A percentile compares a stretch with the other conserved stretches of the same genome.
Conservation (phyloP, 2,113 vertebrate genomes). For the Cyprinodon brontotheroides region DNA sequence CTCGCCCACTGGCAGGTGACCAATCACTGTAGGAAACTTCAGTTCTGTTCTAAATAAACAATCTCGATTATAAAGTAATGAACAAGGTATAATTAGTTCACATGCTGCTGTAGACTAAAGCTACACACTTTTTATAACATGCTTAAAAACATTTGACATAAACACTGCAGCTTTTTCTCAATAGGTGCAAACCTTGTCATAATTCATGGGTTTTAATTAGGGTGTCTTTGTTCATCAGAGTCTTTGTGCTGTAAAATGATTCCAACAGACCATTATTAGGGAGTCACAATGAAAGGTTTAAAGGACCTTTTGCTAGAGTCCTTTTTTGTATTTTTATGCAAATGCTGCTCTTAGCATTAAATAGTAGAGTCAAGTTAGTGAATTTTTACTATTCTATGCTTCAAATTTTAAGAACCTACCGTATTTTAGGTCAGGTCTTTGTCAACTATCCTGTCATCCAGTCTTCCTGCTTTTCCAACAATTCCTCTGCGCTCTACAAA, state of each 20-base stretch:
- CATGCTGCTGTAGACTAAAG: slow-evolving; percentile 27
- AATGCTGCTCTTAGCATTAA: background rate
- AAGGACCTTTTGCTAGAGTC: slow-evolving; percentile 4
- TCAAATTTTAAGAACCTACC: slow-evolving; percentile 10
- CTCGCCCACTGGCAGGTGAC: slow-evolving; percentile 54
- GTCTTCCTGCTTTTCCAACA: slow-evolving; percentile 5
- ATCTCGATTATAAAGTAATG: slow-evolving; percentile 54
- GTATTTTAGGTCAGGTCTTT: slow-evolving; percentile 9
- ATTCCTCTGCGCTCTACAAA: slow-evolving; percentile 8
- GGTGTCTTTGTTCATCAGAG: slow-evolving; percentile 6
- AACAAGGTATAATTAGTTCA: slow-evolving; percentile 16
- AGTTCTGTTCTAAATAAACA: slow-evolving; percentile 44
- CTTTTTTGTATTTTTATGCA: background rate
- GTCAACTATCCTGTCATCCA: slow-evolving; percentile 32
- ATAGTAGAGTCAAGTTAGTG: background rate
- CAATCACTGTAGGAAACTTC: slow-evolving; percentile 50
- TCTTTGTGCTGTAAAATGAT: slow-evolving; percentile 16
- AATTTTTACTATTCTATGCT: background rate
- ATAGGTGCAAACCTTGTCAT: slow-evolving; percentile 8
- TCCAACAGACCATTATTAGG: slow-evolving; percentile 10
- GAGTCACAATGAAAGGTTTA: slow-evolving; percentile 21
- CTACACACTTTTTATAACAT: slow-evolving; percentile 25
- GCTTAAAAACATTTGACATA: slow-evolving; percentile 29
- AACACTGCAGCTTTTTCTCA: slow-evolving; percentile 11
- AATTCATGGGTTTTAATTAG: slow-evolving; percentile 15